These are phyloP conservation scores for Pelodiscus sinensis DNA, from an alignment of 2,113 vertebrate species.

Conservation along the genomic window DNA sequence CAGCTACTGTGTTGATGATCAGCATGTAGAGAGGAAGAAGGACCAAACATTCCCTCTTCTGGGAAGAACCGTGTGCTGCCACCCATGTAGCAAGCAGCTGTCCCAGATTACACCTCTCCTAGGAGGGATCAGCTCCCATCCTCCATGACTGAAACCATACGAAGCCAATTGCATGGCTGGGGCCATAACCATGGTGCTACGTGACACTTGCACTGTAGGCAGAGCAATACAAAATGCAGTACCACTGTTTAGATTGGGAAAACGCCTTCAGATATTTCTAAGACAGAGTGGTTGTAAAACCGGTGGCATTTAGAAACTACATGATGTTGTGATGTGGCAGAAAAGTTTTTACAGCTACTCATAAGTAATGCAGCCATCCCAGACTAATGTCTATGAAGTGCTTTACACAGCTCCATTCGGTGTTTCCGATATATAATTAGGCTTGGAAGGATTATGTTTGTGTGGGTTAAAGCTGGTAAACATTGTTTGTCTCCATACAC, in stretches of 20 bases:
- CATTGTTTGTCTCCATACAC: neutral
- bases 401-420: conserved; percentile 24
- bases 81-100: neutral
- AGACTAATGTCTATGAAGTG: conserved; percentile 34
- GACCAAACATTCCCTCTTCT: neutral
- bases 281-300: conserved; percentile 67
- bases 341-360: conserved; percentile 63
- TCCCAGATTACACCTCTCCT: neutral
- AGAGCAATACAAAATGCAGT: conserved; percentile 14
- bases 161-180: neutral
- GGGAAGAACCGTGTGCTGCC: neutral
- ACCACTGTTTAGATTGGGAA: conserved; percentile 53
- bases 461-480: neutral
- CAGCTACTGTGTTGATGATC: neutral
- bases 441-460: neutral
- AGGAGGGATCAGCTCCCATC: neutral
- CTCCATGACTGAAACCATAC: accelerated
- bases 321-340: conserved; percentile 66
- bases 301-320: conserved; percentile 57
- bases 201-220: conserved; percentile 32
- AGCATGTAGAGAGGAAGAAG: neutral
- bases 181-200: neutral
- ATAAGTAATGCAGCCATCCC: conserved; percentile 58
- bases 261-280: conserved; percentile 53
- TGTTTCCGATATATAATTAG: neutral